Conservation (phyloP, 2,888 invertebrate genomes). For the Lasius platythorax region DNA sequence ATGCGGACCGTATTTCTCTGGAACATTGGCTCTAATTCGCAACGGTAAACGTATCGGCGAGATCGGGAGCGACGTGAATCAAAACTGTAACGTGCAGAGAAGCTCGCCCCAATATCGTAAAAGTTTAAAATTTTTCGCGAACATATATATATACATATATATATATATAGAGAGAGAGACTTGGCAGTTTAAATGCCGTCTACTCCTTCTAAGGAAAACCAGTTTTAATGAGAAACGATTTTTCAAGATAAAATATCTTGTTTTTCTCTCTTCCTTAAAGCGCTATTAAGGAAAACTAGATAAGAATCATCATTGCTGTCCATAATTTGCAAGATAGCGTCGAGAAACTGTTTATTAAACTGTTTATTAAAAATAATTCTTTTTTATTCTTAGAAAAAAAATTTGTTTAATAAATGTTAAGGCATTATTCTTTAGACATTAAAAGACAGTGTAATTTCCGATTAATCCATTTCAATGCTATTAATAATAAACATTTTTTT, state of each 20-base stretch:
- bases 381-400: background rate
- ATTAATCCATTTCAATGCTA: background rate
- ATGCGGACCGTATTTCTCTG: slow-evolving; percentile 41
- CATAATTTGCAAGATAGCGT: background rate
- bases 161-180: background rate
- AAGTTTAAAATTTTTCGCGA: slow-evolving; percentile 2
- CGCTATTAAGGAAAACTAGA: background rate
- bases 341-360: background rate
- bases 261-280: background rate
- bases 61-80: slow-evolving; percentile 24
- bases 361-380: background rate
- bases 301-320: no score
- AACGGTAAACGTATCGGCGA: slow-evolving; percentile 38
- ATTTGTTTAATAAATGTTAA: background rate
- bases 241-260: background rate
- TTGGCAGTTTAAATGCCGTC: background rate
- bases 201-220: no score
- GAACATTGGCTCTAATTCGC: slow-evolving; percentile 40
- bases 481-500: background rate
- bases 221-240: background rate
- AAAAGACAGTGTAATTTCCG: no score
- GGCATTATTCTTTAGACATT: background rate
- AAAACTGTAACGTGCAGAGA: background rate
- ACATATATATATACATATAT: background rate
- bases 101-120: background rate